Conservation (phyloP, 2,113 vertebrate species). For the Rhegmatorhina hoffmannsi region DNA sequence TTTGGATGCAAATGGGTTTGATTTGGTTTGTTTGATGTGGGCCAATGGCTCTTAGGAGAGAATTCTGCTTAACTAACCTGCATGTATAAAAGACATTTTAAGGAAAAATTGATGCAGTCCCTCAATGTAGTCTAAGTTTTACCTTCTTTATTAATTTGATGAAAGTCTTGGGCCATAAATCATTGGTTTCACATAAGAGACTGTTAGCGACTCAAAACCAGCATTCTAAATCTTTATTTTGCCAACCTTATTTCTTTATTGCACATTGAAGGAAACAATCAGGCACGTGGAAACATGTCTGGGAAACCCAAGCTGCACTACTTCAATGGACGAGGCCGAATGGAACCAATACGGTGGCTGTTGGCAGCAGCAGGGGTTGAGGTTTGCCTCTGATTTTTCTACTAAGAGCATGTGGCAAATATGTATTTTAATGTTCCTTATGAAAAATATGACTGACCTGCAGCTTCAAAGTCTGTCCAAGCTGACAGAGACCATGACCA, state of each 20-base stretch:
- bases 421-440: neutral
- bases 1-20: too few species aligned
- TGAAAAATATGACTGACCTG: neutral
- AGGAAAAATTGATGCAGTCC: neutral
- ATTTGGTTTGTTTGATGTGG: too few species aligned
- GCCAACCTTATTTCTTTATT: neutral
- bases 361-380: slow-evolving; percentile 79
- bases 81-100: too few species aligned
- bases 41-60: too few species aligned
- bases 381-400: slow-evolving; percentile 50
- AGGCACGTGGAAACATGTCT: slow-evolving; percentile 64
- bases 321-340: slow-evolving; percentile 80
- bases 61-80: too few species aligned
- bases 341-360: slow-evolving; percentile 85
- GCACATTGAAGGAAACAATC: neutral
- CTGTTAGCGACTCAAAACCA: neutral
- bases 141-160: neutral
- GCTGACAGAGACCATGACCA: neutral
- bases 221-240: neutral
- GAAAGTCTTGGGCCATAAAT: neutral
- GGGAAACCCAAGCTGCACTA: slow-evolving; percentile 79
- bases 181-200: neutral
- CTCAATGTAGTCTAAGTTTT: neutral
- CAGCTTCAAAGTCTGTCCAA: neutral
- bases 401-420: neutral